Conservation (phyloP, 2,113 vertebrate genomes). For the Campylomormyrus tamandua region DNA sequence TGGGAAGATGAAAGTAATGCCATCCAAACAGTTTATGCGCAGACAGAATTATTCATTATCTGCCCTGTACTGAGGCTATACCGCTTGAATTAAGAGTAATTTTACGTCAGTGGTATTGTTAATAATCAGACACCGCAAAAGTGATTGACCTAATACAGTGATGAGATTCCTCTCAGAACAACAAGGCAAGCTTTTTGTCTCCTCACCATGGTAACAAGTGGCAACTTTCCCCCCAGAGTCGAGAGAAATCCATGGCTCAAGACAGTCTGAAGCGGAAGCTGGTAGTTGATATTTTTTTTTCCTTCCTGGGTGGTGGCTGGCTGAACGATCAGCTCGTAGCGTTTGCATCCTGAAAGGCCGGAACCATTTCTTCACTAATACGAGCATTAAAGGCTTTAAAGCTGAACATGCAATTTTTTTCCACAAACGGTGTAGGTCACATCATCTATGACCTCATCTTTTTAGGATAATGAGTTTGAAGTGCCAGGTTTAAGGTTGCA, state of each 20-base stretch:
- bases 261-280: neutral
- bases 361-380: neutral
- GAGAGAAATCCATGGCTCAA: neutral
- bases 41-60: neutral
- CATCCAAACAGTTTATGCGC: neutral
- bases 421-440: neutral
- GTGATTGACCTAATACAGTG: neutral
- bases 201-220: neutral
- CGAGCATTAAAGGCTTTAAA: neutral
- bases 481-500: neutral
- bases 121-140: neutral
- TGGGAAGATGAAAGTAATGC: neutral
- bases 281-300: neutral
- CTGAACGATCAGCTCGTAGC: neutral
- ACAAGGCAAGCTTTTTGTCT: neutral
- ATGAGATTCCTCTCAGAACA: neutral
- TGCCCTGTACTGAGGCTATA: neutral
- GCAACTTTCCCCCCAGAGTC: neutral
- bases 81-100: neutral
- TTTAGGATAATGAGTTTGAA: neutral
- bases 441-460: neutral
- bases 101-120: neutral
- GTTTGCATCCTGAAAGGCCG: neutral
- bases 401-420: neutral
- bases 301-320: neutral